Percentiles rank a stretch among this genome's conserved stretches.
Evolutionary conservation across 2,888 invertebrate genomes (phyloP).

Genomic region (Campoplex capitator): DNA sequence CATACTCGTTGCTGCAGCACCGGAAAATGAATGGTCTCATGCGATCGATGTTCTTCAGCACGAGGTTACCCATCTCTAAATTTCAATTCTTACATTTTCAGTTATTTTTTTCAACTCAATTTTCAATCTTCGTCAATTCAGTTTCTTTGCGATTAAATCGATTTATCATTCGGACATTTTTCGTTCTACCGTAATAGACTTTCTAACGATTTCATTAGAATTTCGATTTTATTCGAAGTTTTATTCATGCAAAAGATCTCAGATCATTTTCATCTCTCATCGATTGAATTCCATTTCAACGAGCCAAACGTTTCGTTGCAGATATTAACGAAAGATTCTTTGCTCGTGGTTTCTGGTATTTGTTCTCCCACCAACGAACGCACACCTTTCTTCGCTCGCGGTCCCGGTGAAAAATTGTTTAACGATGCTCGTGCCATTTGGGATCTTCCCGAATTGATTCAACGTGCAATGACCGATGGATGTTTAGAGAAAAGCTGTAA

Average conservation of each 20-base stretch:
- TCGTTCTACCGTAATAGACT: neutral
- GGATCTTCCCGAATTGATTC: conserved; percentile 72
- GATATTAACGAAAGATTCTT: conserved; percentile 72
- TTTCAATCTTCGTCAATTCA: neutral
- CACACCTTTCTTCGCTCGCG: conserved; percentile 74
- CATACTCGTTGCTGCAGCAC: conserved; percentile 71
- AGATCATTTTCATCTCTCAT: neutral
- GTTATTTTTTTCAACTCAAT: neutral
- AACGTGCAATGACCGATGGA: conserved; percentile 53
- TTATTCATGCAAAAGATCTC: neutral
- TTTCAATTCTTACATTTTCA: neutral
- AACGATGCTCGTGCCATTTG: conserved; percentile 65
- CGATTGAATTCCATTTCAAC: neutral
- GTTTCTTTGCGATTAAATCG: neutral
- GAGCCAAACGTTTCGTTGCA: conserved; percentile 44
- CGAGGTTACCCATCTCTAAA: conserved; percentile 68
- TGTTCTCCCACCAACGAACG: conserved; percentile 64
- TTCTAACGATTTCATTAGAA: too few species aligned
- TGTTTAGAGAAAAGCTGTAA: conserved; percentile 65
- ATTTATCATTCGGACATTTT: neutral
- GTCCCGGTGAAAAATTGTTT: conserved; percentile 72
- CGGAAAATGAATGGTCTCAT: conserved; percentile 67
- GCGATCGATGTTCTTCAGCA: conserved; percentile 70
- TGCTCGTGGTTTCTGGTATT: conserved; percentile 71
- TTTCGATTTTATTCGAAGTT: neutral